Evolutionary conservation across 1,140 invertebrate genomes (phyloP).

Genomic region (Lethocerus indicus): DNA sequence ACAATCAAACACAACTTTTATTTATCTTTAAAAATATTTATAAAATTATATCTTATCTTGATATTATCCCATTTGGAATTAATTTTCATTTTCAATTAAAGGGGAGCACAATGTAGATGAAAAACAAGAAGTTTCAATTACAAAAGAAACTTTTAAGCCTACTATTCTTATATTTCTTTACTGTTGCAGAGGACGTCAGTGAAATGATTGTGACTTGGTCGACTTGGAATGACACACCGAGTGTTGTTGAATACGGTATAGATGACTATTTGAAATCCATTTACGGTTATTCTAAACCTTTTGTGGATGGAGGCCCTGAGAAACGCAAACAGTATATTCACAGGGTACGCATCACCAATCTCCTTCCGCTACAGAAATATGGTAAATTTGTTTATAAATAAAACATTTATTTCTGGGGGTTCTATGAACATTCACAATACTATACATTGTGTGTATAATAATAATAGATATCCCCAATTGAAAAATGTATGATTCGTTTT

Average conservation of each 20-base stretch:
- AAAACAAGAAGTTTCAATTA: too few species aligned
- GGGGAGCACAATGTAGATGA: too few species aligned
- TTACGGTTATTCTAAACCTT: slow-evolving; percentile 40
- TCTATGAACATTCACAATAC: slow-evolving; percentile 6
- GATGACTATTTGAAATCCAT: slow-evolving; percentile 31
- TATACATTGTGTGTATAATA: slow-evolving; percentile 6
- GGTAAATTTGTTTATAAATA: slow-evolving; percentile 26
- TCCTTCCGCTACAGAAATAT: slow-evolving; percentile 41
- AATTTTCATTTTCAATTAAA: too few species aligned
- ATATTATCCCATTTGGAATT: too few species aligned
- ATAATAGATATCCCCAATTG: background rate
- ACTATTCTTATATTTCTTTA: slow-evolving; percentile 1
- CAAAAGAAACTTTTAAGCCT: background rate
- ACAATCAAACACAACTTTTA: too few species aligned
- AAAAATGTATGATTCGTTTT: background rate
- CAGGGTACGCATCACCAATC: slow-evolving; percentile 36
- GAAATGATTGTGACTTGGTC: slow-evolving; percentile 82
- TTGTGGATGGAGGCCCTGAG: slow-evolving; percentile 60
- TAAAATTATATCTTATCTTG: too few species aligned
- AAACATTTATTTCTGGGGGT: too few species aligned
- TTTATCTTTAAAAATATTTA: too few species aligned
- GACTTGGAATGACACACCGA: slow-evolving; percentile 49
- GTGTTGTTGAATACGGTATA: slow-evolving; percentile 51
- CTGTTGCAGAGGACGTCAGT: slow-evolving; percentile 34
- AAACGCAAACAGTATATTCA: slow-evolving; percentile 67